phyloP scores from a whole-genome alignment of 2,113 vertebrate species.

The Lagopus leucura region DNA sequence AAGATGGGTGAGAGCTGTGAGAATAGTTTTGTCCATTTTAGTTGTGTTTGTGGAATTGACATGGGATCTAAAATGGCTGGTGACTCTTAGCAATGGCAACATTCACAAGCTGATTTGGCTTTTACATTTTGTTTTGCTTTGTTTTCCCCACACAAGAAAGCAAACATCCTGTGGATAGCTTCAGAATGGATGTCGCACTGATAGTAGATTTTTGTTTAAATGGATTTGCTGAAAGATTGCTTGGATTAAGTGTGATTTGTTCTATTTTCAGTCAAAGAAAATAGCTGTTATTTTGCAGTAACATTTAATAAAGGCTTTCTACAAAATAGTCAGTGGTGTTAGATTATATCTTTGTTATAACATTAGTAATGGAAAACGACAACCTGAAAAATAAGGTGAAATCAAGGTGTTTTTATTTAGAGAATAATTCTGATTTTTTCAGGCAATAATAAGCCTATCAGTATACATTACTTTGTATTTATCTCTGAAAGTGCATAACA shows the following conservation, averaged over 20 bases:
- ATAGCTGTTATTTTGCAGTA: slow-evolving; percentile 60
- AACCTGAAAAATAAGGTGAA: slow-evolving; percentile 55
- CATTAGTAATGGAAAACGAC: slow-evolving; percentile 64
- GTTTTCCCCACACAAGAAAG: not conserved
- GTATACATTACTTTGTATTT: slow-evolving; percentile 52
- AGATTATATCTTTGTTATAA: slow-evolving; percentile 49
- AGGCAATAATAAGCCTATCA: slow-evolving; percentile 62
- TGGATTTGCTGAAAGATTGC: slow-evolving; percentile 31
- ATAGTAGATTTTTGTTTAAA: slow-evolving; percentile 1
- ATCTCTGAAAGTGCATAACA: slow-evolving; percentile 64
- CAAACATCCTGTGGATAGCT: not conserved
- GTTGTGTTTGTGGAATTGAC: not conserved
- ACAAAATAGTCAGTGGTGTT: slow-evolving; percentile 16
- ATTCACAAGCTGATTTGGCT: not conserved
- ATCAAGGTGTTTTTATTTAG: slow-evolving; percentile 65
- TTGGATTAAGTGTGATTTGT: slow-evolving; percentile 44
- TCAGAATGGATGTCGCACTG: not conserved
- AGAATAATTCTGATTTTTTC: slow-evolving; percentile 70
- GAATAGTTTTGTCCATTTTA: not conserved
- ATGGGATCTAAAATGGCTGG: not conserved
- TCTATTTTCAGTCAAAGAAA: slow-evolving; percentile 33
- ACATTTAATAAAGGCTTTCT: slow-evolving; percentile 66
- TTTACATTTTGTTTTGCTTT: not conserved
- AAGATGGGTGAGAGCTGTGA: not conserved
- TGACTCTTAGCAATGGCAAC: not conserved